Conservation (phyloP, 1,140 invertebrate genomes). For the Pantala flavescens region DNA sequence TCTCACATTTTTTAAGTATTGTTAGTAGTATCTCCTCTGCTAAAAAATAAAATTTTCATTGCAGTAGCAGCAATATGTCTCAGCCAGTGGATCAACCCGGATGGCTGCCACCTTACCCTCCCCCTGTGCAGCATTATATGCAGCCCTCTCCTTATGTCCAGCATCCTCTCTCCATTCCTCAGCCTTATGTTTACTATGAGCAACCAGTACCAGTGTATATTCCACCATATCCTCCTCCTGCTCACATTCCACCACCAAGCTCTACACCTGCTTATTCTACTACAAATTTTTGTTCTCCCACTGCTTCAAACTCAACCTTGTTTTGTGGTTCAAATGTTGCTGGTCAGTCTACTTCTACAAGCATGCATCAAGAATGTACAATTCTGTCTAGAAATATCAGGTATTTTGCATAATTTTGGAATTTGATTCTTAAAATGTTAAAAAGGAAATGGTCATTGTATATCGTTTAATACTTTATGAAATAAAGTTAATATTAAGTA, state of each 20-base stretch:
- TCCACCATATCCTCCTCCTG: not conserved
- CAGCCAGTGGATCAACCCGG: not conserved
- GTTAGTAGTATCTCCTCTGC: too few relatives aligned
- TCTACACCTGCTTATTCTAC: not conserved
- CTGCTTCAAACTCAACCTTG: not conserved
- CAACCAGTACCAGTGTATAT: not conserved
- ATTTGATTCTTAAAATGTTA: not conserved
- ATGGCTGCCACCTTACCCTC: not conserved
- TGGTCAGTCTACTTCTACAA: not conserved
- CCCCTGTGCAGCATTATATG: not conserved
- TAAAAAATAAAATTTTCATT: too few relatives aligned
- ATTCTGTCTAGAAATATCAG: not conserved
- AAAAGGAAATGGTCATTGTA: too few relatives aligned
- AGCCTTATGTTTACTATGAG: not conserved
- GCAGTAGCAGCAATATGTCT: too few relatives aligned
- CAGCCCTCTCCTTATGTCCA: not conserved
- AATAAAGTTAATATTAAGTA: too few relatives aligned
- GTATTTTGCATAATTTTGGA: not conserved
- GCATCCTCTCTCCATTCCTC: not conserved
- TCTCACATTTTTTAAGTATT: too few relatives aligned
- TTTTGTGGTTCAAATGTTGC: not conserved
- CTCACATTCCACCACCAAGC: not conserved
- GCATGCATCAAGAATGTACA: not conserved
- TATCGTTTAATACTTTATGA: too few relatives aligned
- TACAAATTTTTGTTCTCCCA: not conserved